Evolutionary conservation across 35 echinoderm and acorn worm species (phyloP), one percentile per base, ranked within the genome.

Genomic region (Strongylocentrotus purpuratus): DNA sequence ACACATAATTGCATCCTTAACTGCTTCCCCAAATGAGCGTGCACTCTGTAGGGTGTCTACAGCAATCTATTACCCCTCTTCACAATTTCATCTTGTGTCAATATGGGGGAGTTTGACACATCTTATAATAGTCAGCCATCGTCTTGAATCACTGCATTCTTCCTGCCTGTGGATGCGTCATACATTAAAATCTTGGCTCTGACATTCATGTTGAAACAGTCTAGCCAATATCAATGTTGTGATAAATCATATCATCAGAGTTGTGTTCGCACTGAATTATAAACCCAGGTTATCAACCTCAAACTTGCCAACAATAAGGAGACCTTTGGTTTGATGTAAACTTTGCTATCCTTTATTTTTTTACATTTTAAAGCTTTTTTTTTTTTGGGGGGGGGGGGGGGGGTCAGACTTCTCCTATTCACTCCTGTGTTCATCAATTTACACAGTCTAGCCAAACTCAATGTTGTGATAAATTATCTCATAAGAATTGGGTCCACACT

Each of bases 1-100:
- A 78, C 65, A 78, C 65, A 78, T 78, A 78, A n/a, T 78, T 78
- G 65, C 65, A 78, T 78, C 65, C 65, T 78, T n/a, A 28, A 78
- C 65, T n/a, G 65, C 28, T 78, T 78, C 25, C 65, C 65, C 22
- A 28, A 8, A 78, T 78, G 65, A 28, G 65, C 20, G 5, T 78
- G 65, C 20, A 5, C 65, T 78, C 20, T 78, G 28, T 0, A 78
- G 25, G 25, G 2, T 78, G 65, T 78, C 65, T 78, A n/a, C 0
- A 78, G 65, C 65, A 78, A 78, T 78, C 65, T 78, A 28, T n/a
- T n/a, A 78, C 65, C 22, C 65, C 65, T 78, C 65, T 78, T 7
- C 20, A n/a, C 7, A 18, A n/a, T 78, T 78, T 78, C 28, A 78
- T 78, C 22, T 78, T 78, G 65, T 78, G 65, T 78, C 65, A 78